A percentile compares a stretch with the other conserved stretches of the same genome.
Conservation (phyloP, 2,797 vertebrate genomes). For the Ambastaia sidthimunki region DNA sequence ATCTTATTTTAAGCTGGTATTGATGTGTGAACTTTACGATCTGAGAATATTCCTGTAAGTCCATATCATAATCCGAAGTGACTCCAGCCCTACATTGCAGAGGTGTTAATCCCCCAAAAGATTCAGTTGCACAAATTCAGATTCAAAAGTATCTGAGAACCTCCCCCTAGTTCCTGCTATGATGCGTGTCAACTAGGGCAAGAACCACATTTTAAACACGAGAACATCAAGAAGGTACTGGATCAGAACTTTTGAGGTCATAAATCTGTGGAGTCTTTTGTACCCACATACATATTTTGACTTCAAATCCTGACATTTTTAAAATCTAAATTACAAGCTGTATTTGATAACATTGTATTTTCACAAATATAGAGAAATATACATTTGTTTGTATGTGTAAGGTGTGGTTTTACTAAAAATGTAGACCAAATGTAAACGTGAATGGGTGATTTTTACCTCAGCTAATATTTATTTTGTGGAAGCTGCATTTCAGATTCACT, state of each 20-base stretch:
- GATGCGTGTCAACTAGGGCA: background rate
- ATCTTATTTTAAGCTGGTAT: slow-evolving; percentile 25
- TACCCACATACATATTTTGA: too few species aligned
- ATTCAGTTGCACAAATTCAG: slow-evolving; percentile 66
- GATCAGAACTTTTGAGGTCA: background rate
- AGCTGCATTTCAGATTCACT: too few species aligned
- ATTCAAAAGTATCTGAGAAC: slow-evolving; percentile 46
- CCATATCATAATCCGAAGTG: slow-evolving; percentile 60
- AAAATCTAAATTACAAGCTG: too few species aligned
- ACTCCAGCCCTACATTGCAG: slow-evolving; percentile 40
- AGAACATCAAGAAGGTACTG: background rate
- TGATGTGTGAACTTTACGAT: slow-evolving; percentile 68
- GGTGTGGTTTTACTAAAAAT: too few species aligned
- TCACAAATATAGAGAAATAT: too few species aligned
- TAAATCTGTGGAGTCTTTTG: background rate
- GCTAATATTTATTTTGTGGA: too few species aligned
- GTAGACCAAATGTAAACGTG: too few species aligned
- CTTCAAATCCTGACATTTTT: too few species aligned
- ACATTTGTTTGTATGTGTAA: too few species aligned
- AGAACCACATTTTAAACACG: background rate
- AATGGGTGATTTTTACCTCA: too few species aligned
- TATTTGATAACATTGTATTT: too few species aligned
- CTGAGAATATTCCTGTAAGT: slow-evolving; percentile 66
- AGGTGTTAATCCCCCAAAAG: slow-evolving; percentile 68
- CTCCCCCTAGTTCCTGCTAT: background rate